A percentile compares a stretch with the other conserved stretches of the same genome.
phyloP scores from a whole-genome alignment of 2,797 vertebrate genomes.

The Toxotes lorentzi region DNA sequence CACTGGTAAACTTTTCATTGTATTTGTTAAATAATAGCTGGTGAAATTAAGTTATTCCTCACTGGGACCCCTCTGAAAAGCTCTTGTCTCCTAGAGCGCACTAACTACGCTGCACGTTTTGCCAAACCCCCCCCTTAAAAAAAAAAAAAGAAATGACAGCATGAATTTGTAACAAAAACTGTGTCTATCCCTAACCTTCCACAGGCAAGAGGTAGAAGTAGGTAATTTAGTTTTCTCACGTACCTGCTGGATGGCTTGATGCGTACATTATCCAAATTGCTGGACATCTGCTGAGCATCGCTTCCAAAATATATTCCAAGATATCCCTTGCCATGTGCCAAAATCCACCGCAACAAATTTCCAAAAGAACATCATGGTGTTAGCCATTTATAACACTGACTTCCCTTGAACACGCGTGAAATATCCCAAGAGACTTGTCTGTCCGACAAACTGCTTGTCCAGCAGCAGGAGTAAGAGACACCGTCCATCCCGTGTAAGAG shows the following conservation, averaged over 20 bases:
- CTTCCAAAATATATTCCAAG: constrained; percentile 50
- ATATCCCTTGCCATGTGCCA: constrained; percentile 41
- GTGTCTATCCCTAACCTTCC: not conserved
- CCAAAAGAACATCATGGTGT: not conserved
- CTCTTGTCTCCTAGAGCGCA: not conserved
- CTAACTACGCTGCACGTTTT: not conserved
- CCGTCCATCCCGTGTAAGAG: constrained; percentile 32
- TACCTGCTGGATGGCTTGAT: constrained; percentile 66
- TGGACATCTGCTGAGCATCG: constrained; percentile 39
- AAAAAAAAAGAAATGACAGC: not conserved
- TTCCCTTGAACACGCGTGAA: constrained; percentile 44
- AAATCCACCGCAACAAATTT: constrained; percentile 23
- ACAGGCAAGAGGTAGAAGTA: not conserved
- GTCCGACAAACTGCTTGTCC: constrained; percentile 55
- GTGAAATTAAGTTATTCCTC: not conserved
- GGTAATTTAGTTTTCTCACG: not conserved
- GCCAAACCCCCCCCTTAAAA: not conserved
- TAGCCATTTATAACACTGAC: constrained; percentile 23
- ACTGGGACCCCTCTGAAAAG: not conserved
- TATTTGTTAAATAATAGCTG: not conserved
- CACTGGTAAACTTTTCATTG: not conserved
- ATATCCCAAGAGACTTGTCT: constrained; percentile 48
- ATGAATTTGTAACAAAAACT: not conserved
- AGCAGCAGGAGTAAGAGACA: constrained; percentile 30
- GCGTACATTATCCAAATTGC: constrained; percentile 50